Conservation (phyloP, 53 echinoderm and acorn worm species). For the Glandiceps talaboti region DNA sequence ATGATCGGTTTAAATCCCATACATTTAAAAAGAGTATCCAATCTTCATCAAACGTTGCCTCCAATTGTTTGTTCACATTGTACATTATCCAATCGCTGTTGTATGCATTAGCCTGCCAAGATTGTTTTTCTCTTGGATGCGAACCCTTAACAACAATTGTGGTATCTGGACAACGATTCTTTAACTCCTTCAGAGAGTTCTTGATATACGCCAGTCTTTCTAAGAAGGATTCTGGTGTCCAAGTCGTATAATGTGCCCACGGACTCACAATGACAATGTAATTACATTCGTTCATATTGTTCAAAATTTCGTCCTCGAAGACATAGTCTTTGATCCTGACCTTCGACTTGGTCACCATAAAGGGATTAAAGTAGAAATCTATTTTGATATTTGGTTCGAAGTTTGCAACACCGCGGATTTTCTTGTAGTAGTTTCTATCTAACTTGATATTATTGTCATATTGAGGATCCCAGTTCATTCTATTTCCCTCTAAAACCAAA, state of each 20-base stretch:
- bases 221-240: constrained; percentile 24
- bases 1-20: constrained; percentile 34
- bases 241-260: constrained; percentile 40
- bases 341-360: too few relatives aligned
- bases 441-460: too few relatives aligned
- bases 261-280: constrained; percentile 36
- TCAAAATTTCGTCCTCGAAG: too few relatives aligned
- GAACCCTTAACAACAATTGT: constrained; percentile 30
- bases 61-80: constrained; percentile 19
- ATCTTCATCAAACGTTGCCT: constrained; percentile 13
- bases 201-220: constrained; percentile 28
- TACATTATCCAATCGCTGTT: constrained; percentile 24
- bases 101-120: too few relatives aligned
- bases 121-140: constrained; percentile 25
- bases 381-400: too few relatives aligned
- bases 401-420: too few relatives aligned
- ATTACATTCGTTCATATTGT: too few relatives aligned
- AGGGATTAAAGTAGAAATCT: too few relatives aligned
- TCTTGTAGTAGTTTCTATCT: too few relatives aligned
- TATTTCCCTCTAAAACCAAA: too few relatives aligned
- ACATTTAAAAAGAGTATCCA: constrained; percentile 24
- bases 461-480: too few relatives aligned
- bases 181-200: constrained; percentile 5
- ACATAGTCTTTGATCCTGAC: too few relatives aligned
- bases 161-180: constrained; percentile 21